Percentiles rank a stretch among this genome's conserved stretches.
Conservation (phyloP, 2,888 invertebrate genomes). For the Nemotelus pantherinus region DNA sequence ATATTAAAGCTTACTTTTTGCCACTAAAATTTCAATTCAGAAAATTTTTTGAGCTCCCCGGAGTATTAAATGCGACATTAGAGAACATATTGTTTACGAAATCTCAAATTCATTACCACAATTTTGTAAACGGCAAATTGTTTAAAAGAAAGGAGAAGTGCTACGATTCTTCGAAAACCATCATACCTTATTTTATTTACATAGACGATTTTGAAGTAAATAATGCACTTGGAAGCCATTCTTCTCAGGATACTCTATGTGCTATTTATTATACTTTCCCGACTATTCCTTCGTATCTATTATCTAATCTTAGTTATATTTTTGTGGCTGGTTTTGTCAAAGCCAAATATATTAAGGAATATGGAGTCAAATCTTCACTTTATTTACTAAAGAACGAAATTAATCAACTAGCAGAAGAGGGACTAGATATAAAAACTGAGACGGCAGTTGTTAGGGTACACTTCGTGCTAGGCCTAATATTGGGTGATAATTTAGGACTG, state of each 20-base stretch:
- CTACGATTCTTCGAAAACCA: slow-evolving; percentile 4
- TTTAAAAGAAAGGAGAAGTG: neutral
- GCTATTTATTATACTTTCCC: slow-evolving; percentile 28
- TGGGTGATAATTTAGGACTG: slow-evolving; percentile 43
- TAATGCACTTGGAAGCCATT: slow-evolving; percentile 36
- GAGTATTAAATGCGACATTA: slow-evolving; percentile 11
- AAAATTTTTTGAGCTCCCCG: slow-evolving; percentile 37
- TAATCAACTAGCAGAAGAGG: slow-evolving; percentile 21
- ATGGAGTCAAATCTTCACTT: neutral
- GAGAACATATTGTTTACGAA: neutral
- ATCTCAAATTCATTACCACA: too few relatives aligned
- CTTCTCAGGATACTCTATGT: slow-evolving; percentile 28
- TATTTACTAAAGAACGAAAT: slow-evolving; percentile 31
- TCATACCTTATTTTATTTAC: slow-evolving; percentile 40
- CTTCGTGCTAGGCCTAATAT: slow-evolving; percentile 31
- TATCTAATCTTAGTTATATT: neutral
- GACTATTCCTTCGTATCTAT: slow-evolving; percentile 16
- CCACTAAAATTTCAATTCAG: slow-evolving; percentile 33
- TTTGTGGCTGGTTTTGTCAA: slow-evolving; percentile 16
- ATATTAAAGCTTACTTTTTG: neutral
- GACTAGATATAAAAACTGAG: slow-evolving; percentile 18
- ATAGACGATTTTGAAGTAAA: neutral
- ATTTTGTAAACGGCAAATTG: too few relatives aligned
- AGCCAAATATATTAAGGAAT: slow-evolving; percentile 9
- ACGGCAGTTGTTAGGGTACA: neutral